A percentile compares a stretch with the other conserved stretches of the same genome.
Evolutionary conservation across 2,888 invertebrate genomes (phyloP).

Genomic region (Eupithecia pulchellata): DNA sequence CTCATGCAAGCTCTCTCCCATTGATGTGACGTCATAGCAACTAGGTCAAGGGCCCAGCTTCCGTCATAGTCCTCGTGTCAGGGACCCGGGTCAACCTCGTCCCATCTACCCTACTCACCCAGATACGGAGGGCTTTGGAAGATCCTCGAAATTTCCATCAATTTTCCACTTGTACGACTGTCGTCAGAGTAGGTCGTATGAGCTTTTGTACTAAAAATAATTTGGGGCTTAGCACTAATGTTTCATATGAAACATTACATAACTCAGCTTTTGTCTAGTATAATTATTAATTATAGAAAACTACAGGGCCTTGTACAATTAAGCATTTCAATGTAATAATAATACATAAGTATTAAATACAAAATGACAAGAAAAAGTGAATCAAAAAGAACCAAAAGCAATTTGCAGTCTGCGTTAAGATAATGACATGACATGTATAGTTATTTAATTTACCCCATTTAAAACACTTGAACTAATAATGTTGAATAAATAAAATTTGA

Average conservation of each 20-base stretch:
- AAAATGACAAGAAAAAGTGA: too few relatives aligned
- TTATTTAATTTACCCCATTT: too few relatives aligned
- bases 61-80: conserved; percentile 45
- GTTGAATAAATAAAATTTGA: too few relatives aligned
- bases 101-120: conserved; percentile 36
- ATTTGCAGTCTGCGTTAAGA: too few relatives aligned
- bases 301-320: too few relatives aligned
- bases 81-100: conserved; percentile 36
- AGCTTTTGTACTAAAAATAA: background rate
- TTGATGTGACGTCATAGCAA: conserved; percentile 41
- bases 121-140: conserved; percentile 25
- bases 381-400: background rate
- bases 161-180: background rate
- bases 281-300: too few relatives aligned
- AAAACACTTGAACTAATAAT: too few relatives aligned
- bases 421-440: too few relatives aligned
- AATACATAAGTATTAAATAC: too few relatives aligned
- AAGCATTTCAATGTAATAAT: too few relatives aligned
- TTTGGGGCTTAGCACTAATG: background rate
- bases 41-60: conserved; percentile 42
- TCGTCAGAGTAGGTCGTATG: background rate
- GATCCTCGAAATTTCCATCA: conserved; percentile 1
- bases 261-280: background rate
- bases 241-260: too few relatives aligned
- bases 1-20: conserved; percentile 20